Evolutionary conservation across 2,113 vertebrate species (phyloP).

Genomic region (Pelecanus crispus): DNA sequence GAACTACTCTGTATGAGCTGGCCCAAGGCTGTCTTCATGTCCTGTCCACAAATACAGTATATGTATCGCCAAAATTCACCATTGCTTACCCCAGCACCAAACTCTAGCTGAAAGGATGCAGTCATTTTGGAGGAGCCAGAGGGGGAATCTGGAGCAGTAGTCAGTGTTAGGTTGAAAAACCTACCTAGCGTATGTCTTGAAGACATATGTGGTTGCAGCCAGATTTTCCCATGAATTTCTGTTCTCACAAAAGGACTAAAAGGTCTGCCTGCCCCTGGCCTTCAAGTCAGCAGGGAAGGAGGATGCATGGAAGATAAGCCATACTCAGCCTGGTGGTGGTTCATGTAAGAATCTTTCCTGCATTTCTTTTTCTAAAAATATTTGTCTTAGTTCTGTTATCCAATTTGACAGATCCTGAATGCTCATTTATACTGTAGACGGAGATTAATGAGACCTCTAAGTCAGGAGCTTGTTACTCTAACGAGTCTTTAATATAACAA

Average conservation of each 20-base stretch:
- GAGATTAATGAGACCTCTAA: not conserved
- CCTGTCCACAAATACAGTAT: too few relatives aligned
- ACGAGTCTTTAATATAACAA: not conserved
- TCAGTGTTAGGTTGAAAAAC: not conserved
- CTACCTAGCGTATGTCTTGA: not conserved
- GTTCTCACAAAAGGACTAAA: not conserved
- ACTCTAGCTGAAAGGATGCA: not conserved
- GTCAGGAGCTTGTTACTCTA: not conserved
- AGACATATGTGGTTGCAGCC: not conserved
- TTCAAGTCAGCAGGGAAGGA: not conserved
- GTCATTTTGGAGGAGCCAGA: not conserved
- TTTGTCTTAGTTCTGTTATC: not conserved
- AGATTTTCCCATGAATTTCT: not conserved
- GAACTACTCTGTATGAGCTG: not conserved
- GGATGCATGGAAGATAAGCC: not conserved
- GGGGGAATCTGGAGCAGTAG: not conserved
- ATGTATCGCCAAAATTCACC: not conserved
- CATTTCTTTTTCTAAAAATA: not conserved
- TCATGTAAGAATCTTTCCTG: not conserved
- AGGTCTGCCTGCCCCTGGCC: not conserved
- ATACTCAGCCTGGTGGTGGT: not conserved
- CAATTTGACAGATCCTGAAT: not conserved
- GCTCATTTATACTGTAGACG: not conserved
- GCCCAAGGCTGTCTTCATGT: not conserved
- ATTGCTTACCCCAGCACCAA: not conserved